These are phyloP conservation scores for Drosophila persimilis DNA, from an alignment of 1,140 invertebrate species.

Conservation along the genomic window DNA sequence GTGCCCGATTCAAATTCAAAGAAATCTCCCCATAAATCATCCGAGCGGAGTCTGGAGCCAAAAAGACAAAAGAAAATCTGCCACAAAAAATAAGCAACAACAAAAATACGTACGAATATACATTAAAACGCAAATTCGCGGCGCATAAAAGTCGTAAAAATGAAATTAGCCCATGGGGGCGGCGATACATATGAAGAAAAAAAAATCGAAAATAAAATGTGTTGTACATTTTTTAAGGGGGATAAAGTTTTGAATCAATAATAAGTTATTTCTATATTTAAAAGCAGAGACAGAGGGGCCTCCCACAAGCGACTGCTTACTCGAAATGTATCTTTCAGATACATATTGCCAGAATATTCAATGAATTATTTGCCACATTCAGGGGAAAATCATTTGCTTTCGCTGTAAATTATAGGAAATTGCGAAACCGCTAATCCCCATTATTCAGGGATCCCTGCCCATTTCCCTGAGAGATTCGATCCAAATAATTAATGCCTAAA, in stretches of 20 bases:
- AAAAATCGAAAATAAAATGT: no score
- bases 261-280: no score
- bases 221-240: background rate
- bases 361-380: background rate
- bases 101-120: constrained; percentile 14
- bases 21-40: constrained; percentile 70
- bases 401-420: constrained; percentile 19
- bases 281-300: no score
- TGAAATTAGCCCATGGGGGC: constrained; percentile 60
- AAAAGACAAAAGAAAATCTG: constrained; percentile 43
- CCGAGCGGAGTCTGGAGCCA: constrained; percentile 42
- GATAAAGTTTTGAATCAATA: no score
- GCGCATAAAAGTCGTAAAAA: constrained; percentile 73
- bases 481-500: constrained; percentile 64
- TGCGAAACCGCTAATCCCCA: constrained; percentile 19
- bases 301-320: no score
- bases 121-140: constrained; percentile 46
- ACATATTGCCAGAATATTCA: no score
- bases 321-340: no score
- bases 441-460: constrained; percentile 19
- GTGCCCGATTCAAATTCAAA: constrained; percentile 40
- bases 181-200: no score
- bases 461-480: constrained; percentile 32
- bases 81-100: constrained; percentile 26
- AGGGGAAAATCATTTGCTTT: background rate